phyloP scores from a whole-genome alignment of 2,797 vertebrate genomes.

The Eulemur coronatus region DNA sequence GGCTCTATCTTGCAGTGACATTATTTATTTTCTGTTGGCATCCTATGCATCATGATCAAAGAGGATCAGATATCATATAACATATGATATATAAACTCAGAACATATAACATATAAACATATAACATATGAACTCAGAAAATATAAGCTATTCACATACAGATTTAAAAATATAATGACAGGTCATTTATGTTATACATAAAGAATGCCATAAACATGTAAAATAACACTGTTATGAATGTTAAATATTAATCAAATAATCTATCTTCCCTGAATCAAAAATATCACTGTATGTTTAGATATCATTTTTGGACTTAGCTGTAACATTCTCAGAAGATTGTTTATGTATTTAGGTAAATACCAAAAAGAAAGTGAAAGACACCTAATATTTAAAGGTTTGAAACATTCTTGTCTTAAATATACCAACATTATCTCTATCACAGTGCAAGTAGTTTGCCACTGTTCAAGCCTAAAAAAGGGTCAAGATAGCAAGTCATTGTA shows the following conservation, averaged over 20 bases:
- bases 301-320: not conserved
- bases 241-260: not conserved
- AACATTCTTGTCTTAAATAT: not conserved
- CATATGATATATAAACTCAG: not conserved
- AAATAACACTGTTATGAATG: not conserved
- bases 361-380: not conserved
- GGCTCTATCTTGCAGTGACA: not conserved
- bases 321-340: constrained; percentile 9
- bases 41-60: not conserved
- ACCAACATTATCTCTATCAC: not conserved
- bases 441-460: not conserved
- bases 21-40: not conserved
- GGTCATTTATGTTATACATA: not conserved
- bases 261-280: not conserved
- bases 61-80: not conserved
- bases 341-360: not conserved
- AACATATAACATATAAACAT: not conserved
- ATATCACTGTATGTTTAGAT: not conserved
- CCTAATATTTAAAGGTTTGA: not conserved
- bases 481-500: not conserved
- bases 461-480: not conserved
- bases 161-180: not conserved
- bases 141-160: not conserved
- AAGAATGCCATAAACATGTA: not conserved
- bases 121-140: not conserved